These are phyloP conservation scores for Tilapia sparmanii DNA, from an alignment of 2,113 vertebrate genomes.

Conservation along the genomic window DNA sequence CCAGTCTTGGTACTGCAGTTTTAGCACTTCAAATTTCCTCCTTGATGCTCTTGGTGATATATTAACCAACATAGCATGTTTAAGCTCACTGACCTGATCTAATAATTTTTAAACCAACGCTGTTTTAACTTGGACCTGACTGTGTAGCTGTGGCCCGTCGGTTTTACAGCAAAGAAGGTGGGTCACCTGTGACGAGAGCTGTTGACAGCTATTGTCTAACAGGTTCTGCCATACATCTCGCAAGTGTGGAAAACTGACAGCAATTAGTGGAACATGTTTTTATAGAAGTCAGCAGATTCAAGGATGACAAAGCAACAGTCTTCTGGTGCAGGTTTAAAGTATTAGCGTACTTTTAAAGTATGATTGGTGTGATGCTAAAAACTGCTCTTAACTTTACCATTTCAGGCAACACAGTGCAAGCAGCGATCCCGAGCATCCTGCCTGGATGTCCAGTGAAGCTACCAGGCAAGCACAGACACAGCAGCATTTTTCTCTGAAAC, in stretches of 20 bases:
- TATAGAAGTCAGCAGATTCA: background rate
- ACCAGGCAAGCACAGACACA: background rate
- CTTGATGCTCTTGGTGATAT: background rate
- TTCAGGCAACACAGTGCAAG: background rate
- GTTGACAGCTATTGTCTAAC: background rate
- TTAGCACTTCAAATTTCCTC: background rate
- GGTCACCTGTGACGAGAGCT: accelerated
- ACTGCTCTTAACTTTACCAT: background rate
- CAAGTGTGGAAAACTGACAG: background rate
- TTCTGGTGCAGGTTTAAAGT: background rate
- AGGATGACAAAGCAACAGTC: background rate
- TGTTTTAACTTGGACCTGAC: background rate
- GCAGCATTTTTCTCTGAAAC: background rate
- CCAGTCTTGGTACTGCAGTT: background rate
- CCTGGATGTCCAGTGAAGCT: background rate
- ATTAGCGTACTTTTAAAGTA: background rate
- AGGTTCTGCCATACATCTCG: background rate
- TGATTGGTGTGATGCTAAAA: background rate
- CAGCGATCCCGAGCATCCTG: background rate
- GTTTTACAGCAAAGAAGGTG: background rate
- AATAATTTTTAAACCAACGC: accelerated
- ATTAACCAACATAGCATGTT: background rate
- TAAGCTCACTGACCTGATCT: background rate
- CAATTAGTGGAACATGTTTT: background rate
- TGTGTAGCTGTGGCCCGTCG: background rate